Evolutionary conservation across 2,797 vertebrate genomes (phyloP), one percentile per base, ranked within the genome.

Genomic region (Enteromius paludinosus): DNA sequence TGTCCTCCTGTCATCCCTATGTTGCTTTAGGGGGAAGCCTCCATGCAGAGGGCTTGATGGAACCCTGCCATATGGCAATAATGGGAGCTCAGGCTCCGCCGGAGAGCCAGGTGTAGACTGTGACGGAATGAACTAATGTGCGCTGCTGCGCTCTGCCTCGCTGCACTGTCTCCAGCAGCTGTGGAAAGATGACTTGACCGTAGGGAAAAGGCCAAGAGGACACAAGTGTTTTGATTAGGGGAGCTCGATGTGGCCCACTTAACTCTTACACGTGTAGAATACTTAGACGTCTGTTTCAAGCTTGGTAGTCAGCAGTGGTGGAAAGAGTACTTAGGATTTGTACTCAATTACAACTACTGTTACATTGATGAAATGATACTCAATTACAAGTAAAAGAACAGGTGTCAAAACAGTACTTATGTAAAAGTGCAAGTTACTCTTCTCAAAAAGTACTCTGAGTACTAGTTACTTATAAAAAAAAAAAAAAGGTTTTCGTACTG

Each of bases 101-200:
- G 12, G 79, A 77, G 64, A 87, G 86, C 77, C 88, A 89, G 87
- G 84, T 89, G 86, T 85, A 82, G 69, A 77, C 84, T 75, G 83
- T 79, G 45, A 78, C 68, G 43, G 75, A 76, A 87, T 73, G 68
- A 83, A 83, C 66, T 85, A 87, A 81, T 85, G 71, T 14, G 14
- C 45, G 43, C 61, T 12, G 23, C 56, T 20, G n/a, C 33, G 49
- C 81, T 81, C 5, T 28, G 62, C 77, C 72, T 82, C 78, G 0
- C 41, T 73, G 70, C 47, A 3, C 77, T 71, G 52, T 59, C 66
- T 69, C 35, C 35, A 38, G 65, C 87, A 83, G 87, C 87, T 90
- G 87, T 23, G 65, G 35, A 62, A 68, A 45, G 68, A 79, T 65
- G 75, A 84, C 75, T 54, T 85, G 54, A 77, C 68, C 43, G 6